Conservation (phyloP, 1,140 invertebrate genomes). For the Teleopsis dalmanni region DNA sequence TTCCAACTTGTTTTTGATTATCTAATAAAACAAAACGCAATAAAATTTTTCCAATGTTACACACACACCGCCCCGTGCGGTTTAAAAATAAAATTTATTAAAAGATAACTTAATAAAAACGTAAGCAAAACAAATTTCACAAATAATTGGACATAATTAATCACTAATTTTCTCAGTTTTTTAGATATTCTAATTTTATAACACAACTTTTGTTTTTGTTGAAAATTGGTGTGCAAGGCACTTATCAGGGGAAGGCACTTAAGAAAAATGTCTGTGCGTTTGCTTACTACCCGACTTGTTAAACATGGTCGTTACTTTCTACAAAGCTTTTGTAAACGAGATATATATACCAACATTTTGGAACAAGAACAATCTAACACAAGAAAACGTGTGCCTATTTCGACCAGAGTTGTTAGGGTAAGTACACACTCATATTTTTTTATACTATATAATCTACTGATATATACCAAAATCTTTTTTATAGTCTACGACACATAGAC, state of each 20-base stretch:
- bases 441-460: not conserved
- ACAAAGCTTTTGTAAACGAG: slow-evolving; percentile 45
- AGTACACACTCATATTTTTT: slow-evolving; percentile 10
- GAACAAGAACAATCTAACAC: slow-evolving; percentile 46
- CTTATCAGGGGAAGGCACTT: not conserved
- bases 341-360: slow-evolving; percentile 50
- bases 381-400: slow-evolving; percentile 33
- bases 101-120: not conserved
- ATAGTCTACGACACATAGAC: not conserved
- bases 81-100: not conserved
- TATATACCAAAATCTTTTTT: not conserved
- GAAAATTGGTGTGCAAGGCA: not conserved
- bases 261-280: slow-evolving; percentile 50
- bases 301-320: slow-evolving; percentile 53
- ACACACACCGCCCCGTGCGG: not conserved
- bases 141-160: not conserved
- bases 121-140: not conserved
- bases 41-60: slow-evolving; percentile 4
- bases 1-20: too few relatives aligned
- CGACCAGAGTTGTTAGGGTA: slow-evolving; percentile 26
- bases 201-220: not conserved
- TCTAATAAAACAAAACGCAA: too few relatives aligned
- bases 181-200: not conserved
- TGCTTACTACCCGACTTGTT: slow-evolving; percentile 45
- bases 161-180: not conserved